These are phyloP conservation scores for Taxidea taxus DNA, from an alignment of 2,113 vertebrate species.

Conservation along the genomic window DNA sequence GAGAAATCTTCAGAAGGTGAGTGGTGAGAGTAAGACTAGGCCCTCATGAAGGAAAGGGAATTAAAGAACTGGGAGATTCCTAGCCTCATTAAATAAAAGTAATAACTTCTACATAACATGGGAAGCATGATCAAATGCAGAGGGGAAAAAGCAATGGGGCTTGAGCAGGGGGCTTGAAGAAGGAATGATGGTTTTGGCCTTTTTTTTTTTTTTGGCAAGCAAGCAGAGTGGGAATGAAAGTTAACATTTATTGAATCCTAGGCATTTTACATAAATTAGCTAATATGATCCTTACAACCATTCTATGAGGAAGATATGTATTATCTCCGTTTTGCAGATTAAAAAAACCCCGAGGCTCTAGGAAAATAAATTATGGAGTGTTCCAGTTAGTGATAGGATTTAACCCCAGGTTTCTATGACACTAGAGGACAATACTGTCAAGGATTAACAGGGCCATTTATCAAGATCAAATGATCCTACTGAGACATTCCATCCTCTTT, in stretches of 20 bases:
- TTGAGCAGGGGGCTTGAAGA: background rate
- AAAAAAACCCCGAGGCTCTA: background rate
- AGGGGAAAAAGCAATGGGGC: background rate
- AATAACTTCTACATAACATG: background rate
- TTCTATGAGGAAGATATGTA: background rate
- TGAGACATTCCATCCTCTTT: background rate
- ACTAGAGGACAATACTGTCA: background rate
- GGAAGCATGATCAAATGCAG: background rate
- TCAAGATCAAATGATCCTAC: background rate
- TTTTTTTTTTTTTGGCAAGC: background rate
- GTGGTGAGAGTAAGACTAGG: background rate
- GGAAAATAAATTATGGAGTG: background rate
- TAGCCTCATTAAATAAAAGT: background rate
- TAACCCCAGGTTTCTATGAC: background rate
- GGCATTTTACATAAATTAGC: background rate
- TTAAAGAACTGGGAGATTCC: background rate
- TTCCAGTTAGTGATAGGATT: background rate
- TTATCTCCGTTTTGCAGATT: background rate
- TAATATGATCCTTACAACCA: background rate
- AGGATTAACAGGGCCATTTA: background rate
- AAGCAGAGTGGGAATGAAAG: background rate
- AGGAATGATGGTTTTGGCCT: background rate
- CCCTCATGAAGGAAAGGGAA: background rate
- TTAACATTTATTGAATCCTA: background rate
- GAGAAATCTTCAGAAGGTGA: background rate